Base-by-base conservation (phyloP, 1,140 invertebrate genomes). In the Microplitis demolitor region DNA sequence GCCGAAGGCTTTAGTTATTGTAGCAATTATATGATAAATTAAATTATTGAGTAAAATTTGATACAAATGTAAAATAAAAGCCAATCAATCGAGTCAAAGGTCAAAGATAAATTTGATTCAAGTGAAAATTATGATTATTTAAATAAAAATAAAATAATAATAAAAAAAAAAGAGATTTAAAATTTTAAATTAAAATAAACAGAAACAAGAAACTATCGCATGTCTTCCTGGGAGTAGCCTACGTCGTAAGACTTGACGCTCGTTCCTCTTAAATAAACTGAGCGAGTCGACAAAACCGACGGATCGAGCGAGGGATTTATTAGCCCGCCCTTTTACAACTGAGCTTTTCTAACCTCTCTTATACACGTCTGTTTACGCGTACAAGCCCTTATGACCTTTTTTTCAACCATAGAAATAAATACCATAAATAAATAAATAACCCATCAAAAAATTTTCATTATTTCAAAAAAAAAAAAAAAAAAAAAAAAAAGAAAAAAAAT, bases 191-290 rank as follows among this genome's bases (percentile, higher is more conserved):
- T 24, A 45, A 45, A 64, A 34, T 53, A 64, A 72, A 69, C 35
- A 62, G 51, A 71, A 62, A 75, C 71, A 75, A 75, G 66, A 75
- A 75, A 75, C 74, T 78, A 79, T 79, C 77, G 77, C 76, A 78
- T 78, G 77, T 79, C 78, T 79, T 77, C 77, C 78, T 77, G 74
- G 75, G 74, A 78, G 74, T 76, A 77, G 74, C 73, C 74, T 78
- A 77, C 73, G 71, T 76, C 76, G 74, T 67, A 72, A 76, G 78
- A 77, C 76, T 76, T 64, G 64, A 76, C 75, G 71, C 73, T 74
- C 74, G 75, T 66, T 35, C 66, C 73, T 72, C 58, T 51, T 66
- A 66, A 69, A 13, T 75, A 72, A 69, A 70, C 58, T 45, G 67
- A 14, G 56, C 70, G 66, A 69, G 71, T 64, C 39, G 33, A 16